Evolutionary conservation across 1,140 invertebrate species (phyloP), one percentile per base, ranked within the genome.

Genomic region (Carcinoscorpius rotundicauda): DNA sequence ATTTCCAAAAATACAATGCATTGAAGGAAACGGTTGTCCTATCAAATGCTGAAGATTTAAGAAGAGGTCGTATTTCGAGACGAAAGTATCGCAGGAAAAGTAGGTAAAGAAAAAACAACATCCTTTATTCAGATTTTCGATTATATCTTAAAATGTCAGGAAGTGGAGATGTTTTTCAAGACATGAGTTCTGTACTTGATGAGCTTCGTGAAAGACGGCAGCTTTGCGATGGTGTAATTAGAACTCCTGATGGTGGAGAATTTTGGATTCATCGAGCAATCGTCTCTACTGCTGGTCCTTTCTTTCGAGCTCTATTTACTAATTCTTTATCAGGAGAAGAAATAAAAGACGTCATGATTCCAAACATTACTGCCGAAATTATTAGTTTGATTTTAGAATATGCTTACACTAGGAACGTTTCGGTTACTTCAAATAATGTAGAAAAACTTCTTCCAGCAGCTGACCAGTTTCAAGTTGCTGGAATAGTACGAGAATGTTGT

Each of bases 261-360:
- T 90, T 91, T 71, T 29, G 29, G 29, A 29, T 29, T 29, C 29
- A 29, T 29, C 29, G 29, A 29, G 29, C 29, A 29, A 29, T 29
- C 83, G 84, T 4, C 86, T 93, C 52, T 90, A 93, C 75, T 81
- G 89, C 60, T 85, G 92, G 89, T 72, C 83, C 85, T 10, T 94
- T 91, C 76, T 94, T 93, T 76, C 80, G 85, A 72, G 84, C 87
- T 61, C 78, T 93, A n/a, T 93, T 93, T 74, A 92, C 89, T 9
- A 91, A 87, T 55, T 83, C 84, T 2, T 75, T 89, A 55, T 83
- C 87, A 72, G 81, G 80, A 0, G 79, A 81, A 8, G 83, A 84
- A 69, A 82, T 84, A 70, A 85, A 82, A 29, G 84, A 86, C 71
- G 83, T 91, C 0, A 74, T 82, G 50, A 81, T 93, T 67, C 86